phyloP scores from a whole-genome alignment of 2,113 vertebrate species.

The Saguinus imperator region DNA sequence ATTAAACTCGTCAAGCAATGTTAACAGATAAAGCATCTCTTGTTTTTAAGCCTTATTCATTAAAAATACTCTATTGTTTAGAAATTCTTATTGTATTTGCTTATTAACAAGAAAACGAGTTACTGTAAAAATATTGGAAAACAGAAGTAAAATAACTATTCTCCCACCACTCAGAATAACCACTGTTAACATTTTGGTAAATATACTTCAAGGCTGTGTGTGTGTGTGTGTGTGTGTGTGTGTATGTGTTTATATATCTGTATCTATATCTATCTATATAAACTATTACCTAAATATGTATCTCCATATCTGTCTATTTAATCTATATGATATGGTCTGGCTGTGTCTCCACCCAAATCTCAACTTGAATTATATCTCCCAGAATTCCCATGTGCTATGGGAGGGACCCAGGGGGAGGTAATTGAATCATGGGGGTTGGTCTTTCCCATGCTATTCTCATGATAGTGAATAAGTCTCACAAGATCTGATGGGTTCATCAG shows the following conservation, averaged over 20 bases:
- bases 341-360: too few species aligned
- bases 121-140: slow-evolving; percentile 17
- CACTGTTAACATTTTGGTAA: neutral
- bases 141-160: slow-evolving; percentile 16
- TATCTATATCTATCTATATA: neutral
- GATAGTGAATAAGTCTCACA: too few species aligned
- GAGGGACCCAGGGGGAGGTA: too few species aligned
- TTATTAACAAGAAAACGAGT: slow-evolving; percentile 36
- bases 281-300: neutral
- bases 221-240: neutral
- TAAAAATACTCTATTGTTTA: neutral
- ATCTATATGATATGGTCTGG: neutral
- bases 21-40: slow-evolving; percentile 22
- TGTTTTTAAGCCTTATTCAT: slow-evolving; percentile 9
- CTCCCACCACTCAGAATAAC: neutral
- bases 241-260: neutral
- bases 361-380: too few species aligned
- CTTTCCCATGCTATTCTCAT: too few species aligned
- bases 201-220: neutral
- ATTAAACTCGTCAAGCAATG: slow-evolving; percentile 20
- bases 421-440: too few species aligned
- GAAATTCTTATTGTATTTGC: neutral
- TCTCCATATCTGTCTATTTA: neutral
- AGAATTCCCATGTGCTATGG: too few species aligned
- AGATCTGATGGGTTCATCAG: too few species aligned